A percentile compares a stretch with the other conserved stretches of the same genome.
Evolutionary conservation across 1,140 invertebrate genomes (phyloP).

Genomic region (Penaeus vannamei): DNA sequence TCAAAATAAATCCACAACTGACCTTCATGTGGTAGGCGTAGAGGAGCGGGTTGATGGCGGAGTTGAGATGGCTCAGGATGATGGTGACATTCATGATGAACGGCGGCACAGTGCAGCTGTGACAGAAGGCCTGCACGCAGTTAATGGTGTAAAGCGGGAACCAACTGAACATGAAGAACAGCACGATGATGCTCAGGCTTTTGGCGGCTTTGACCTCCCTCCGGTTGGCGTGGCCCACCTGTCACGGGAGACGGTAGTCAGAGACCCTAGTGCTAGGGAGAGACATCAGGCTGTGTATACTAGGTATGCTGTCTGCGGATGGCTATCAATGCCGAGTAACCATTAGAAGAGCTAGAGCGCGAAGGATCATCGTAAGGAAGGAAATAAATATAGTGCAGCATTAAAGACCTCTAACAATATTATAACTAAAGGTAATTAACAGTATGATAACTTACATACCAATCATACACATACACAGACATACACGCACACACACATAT

Average conservation of each 20-base stretch:
- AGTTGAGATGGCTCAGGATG: conserved; percentile 90
- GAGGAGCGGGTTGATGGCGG: conserved; percentile 87
- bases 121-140: conserved; percentile 85
- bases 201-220: conserved; percentile 93
- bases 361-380: too few species aligned
- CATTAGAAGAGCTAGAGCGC: too few species aligned
- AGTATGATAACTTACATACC: too few species aligned
- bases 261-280: not conserved
- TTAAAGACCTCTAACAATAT: too few species aligned
- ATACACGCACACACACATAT: too few species aligned
- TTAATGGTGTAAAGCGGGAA: conserved; percentile 93
- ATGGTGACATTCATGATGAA: conserved; percentile 86
- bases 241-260: not conserved
- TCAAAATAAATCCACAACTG: not conserved
- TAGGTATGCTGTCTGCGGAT: not conserved
- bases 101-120: conserved; percentile 78
- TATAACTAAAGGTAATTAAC: too few species aligned
- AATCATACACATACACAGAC: too few species aligned
- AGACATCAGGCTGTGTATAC: not conserved
- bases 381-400: too few species aligned
- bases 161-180: conserved; percentile 94
- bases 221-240: conserved; percentile 70
- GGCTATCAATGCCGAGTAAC: too few species aligned
- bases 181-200: conserved; percentile 89
- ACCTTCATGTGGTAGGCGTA: conserved; percentile 91